phyloP scores from a whole-genome alignment of 2,797 vertebrate species.

The Lacerta agilis region DNA sequence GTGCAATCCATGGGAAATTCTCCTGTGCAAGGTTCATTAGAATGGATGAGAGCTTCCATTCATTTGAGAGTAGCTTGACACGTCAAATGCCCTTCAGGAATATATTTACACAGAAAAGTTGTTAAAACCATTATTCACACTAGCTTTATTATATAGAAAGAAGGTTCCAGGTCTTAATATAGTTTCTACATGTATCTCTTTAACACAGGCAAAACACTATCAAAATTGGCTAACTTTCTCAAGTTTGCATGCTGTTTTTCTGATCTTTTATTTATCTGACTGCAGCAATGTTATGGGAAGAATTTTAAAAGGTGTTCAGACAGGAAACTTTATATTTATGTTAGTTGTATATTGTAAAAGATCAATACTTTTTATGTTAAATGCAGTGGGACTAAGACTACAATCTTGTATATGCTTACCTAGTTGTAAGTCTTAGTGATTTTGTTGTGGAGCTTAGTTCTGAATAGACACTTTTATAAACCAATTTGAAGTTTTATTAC shows the following conservation, averaged over 20 bases:
- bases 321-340: background rate
- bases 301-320: slow-evolving; percentile 4
- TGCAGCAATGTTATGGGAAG: slow-evolving; percentile 2
- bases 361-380: slow-evolving; percentile 1
- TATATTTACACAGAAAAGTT: slow-evolving; percentile 9
- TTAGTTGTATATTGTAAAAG: background rate
- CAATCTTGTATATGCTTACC: background rate
- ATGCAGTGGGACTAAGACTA: background rate
- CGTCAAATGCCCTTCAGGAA: background rate
- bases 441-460: background rate
- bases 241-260: background rate
- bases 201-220: background rate
- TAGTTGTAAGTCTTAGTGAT: background rate
- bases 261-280: background rate
- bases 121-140: background rate
- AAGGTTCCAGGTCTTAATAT: slow-evolving; percentile 31
- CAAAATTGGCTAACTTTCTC: slow-evolving; percentile 33
- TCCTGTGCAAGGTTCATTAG: background rate
- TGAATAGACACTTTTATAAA: background rate
- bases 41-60: background rate
- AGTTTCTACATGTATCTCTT: background rate
- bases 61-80: background rate
- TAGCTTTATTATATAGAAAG: background rate
- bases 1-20: background rate
- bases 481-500: too few species aligned